phyloP scores from a whole-genome alignment of 1,140 invertebrate species.

The Orchestia grillus region DNA sequence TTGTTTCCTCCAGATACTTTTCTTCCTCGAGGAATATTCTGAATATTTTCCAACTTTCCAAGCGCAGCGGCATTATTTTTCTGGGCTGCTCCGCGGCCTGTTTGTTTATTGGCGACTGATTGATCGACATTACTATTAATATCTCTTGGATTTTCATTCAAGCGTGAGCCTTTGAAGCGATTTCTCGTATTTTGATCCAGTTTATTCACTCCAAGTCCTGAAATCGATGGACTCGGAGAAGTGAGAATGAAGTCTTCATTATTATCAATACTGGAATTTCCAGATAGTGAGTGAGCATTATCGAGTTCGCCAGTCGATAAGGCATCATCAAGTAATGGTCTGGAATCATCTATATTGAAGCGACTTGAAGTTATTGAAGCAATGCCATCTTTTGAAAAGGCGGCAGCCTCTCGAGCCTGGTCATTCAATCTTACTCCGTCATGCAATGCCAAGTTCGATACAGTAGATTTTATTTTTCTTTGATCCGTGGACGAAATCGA shows the following conservation, averaged over 20 bases:
- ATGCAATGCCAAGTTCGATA: background rate
- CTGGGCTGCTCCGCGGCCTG: background rate
- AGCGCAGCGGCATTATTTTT: background rate
- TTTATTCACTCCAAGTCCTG: background rate
- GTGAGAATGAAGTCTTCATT: background rate
- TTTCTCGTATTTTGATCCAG: background rate
- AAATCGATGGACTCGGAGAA: background rate
- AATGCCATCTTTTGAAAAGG: background rate
- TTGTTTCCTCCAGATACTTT: background rate
- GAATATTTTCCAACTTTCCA: background rate
- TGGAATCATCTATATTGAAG: background rate
- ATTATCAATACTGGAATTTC: background rate
- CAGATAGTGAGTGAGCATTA: background rate
- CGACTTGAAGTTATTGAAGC: background rate
- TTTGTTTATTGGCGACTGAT: background rate
- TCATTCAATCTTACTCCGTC: background rate
- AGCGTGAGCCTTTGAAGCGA: background rate
- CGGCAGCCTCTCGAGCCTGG: background rate
- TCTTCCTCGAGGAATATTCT: constrained; percentile 2
- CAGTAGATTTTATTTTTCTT: background rate
- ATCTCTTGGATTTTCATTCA: background rate
- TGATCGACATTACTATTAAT: background rate
- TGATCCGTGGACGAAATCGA: background rate
- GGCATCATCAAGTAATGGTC: background rate
- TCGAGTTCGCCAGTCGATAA: background rate